These are phyloP conservation scores for Cryptocheilus praepositus DNA, from an alignment of 2,888 invertebrate genomes.

Conservation along the genomic window DNA sequence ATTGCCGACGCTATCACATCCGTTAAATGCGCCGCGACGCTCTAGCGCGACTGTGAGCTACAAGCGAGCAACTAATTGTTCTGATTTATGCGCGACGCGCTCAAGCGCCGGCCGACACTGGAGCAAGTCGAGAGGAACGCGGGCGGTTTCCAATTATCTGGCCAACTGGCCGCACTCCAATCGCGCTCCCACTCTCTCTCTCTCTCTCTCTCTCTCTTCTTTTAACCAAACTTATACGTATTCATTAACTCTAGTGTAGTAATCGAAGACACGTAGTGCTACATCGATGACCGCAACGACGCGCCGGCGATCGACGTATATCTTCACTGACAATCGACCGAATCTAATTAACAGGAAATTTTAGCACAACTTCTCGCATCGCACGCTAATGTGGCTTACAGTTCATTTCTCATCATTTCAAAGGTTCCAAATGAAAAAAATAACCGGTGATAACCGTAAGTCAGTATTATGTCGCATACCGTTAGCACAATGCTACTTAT, in stretches of 20 bases:
- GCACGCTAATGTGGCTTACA: no score
- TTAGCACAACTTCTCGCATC: no score
- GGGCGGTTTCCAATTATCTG: slow-evolving; percentile 63
- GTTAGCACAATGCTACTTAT: no score
- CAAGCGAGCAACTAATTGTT: slow-evolving; percentile 56
- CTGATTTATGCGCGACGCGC: slow-evolving; percentile 55
- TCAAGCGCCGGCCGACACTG: slow-evolving; percentile 43
- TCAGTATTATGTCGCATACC: no score
- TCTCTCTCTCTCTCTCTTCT: slow-evolving; percentile 25
- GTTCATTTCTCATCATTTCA: slow-evolving; percentile 6
- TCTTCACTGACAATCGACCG: no score
- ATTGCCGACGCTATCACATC: background rate
- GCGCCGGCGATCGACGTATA: no score
- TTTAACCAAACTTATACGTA: no score
- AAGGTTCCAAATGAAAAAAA: slow-evolving; percentile 22
- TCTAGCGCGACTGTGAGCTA: slow-evolving; percentile 31
- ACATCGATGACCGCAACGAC: no score
- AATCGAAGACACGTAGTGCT: no score
- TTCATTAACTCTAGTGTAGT: no score
- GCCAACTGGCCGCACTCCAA: slow-evolving; percentile 62
- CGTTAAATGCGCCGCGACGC: slow-evolving; percentile 40
- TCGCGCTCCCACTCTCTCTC: slow-evolving; percentile 50
- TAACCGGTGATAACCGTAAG: slow-evolving; percentile 33
- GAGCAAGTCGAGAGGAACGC: slow-evolving; percentile 46
- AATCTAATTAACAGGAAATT: no score